Evolutionary conservation across 2,888 invertebrate genomes (phyloP), one percentile per base, ranked within the genome.

Genomic region (Onchidella celtica): DNA sequence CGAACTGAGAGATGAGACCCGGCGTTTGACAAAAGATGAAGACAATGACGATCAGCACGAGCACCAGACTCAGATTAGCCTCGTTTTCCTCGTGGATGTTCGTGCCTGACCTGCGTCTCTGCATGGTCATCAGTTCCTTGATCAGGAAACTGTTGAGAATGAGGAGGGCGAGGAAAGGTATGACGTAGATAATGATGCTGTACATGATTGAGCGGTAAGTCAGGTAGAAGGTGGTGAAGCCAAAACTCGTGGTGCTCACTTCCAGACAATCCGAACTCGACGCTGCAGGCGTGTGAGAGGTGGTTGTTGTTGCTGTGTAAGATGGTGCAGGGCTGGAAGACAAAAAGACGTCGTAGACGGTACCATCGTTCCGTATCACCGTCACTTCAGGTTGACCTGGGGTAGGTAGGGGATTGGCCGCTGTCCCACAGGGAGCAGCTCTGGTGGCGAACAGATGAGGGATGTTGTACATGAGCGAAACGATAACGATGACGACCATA

Each of bases 11-110:
- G 14, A 91, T 85, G 24, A 91, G 85, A 29, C 90, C 91, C 0
- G 91, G 92, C 4, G 90, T 91, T 83, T 92, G 92, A 84, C 92
- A 92, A 47, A 90, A 86, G 69, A 92, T 88, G 84, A 92, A 92
- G n/a, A 91, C 89, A 24, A 92, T 87, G 69, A 92, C 91, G 72
- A 92, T 90, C 24, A 91, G 85, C 24, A 92, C 88, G 29, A 92
- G 85, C 65, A 91, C 90, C 38, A 92, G 86, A 57, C 90, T 90
- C 69, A 91, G 88, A 77, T 90, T 90, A 3, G 90, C 88, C 83
- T 92, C 92, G 82, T 89, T 89, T 57, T 85, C 84, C 69, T 90
- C 89, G 63, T 89, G 88, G 65, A 89, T 88, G 75, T 89, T 89
- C 27, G 88, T 85, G n/a, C 90, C 89, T 27, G 84, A 79, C 27